Conservation (phyloP, 2,113 vertebrate genomes). For the Cynoglossus semilaevis region DNA sequence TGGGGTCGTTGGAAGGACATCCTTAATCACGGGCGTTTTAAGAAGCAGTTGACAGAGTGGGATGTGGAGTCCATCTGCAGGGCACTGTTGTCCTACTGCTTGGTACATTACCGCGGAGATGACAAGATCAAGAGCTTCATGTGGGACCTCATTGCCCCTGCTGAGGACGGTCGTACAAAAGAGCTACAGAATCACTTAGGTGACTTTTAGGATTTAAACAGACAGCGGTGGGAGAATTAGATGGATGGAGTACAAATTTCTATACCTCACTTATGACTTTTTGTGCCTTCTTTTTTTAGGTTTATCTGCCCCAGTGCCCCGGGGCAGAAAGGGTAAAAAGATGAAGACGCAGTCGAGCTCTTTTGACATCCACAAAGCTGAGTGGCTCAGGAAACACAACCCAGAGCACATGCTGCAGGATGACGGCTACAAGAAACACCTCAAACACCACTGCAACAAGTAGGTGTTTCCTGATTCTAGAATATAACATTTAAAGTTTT, state of each 20-base stretch:
- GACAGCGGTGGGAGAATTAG: not conserved
- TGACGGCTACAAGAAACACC: slow-evolving; percentile 97
- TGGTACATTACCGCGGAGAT: slow-evolving; percentile 95
- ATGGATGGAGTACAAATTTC: not conserved
- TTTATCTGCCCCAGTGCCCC: slow-evolving; percentile 93
- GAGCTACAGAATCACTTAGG: slow-evolving; percentile 96
- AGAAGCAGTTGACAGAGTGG: slow-evolving; percentile 90
- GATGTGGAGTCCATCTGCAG: slow-evolving; percentile 98
- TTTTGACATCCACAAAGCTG: slow-evolving; percentile 98
- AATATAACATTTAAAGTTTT: not conserved
- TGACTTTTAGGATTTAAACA: slow-evolving; percentile 17
- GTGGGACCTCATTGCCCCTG: slow-evolving; percentile 97
- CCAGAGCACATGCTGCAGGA: slow-evolving; percentile 96
- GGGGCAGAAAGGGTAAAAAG: slow-evolving; percentile 97
- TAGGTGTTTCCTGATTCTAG: slow-evolving; percentile 66
- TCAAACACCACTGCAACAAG: slow-evolving; percentile 99
- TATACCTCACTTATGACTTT: not conserved
- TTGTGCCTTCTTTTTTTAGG: slow-evolving; percentile 67
- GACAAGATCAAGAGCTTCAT: slow-evolving; percentile 99
- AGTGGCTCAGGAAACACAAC: slow-evolving; percentile 98
- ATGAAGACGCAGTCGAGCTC: slow-evolving; percentile 94
- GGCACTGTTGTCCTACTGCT: slow-evolving; percentile 90
- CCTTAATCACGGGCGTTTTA: slow-evolving; percentile 94
- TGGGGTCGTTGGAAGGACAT: slow-evolving; percentile 99
- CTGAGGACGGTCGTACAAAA: slow-evolving; percentile 89